phyloP scores from a whole-genome alignment of 1,140 invertebrate species.

The Drosophila paulistorum region DNA sequence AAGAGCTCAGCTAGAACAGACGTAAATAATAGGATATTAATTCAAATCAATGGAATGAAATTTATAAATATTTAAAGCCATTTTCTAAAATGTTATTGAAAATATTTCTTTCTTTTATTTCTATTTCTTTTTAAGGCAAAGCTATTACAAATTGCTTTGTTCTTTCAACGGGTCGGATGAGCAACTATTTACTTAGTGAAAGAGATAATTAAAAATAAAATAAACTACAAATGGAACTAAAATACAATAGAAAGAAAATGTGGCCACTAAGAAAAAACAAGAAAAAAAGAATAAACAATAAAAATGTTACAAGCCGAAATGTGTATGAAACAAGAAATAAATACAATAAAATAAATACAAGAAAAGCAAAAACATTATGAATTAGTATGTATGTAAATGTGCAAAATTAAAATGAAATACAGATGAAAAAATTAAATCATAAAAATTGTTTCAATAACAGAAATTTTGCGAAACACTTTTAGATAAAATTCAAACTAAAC shows the following conservation, averaged over 20 bases:
- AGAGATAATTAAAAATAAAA: conserved; percentile 10
- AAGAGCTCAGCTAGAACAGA: conserved; percentile 20
- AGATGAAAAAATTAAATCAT: conserved; percentile 7
- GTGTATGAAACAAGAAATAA: conserved; percentile 50
- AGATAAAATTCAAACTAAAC: no score
- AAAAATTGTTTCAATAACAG: background rate
- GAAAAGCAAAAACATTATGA: conserved; percentile 53
- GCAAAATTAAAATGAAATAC: conserved; percentile 72
- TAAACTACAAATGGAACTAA: conserved; percentile 28
- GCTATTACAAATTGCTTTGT: conserved; percentile 44
- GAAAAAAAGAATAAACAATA: conserved; percentile 6
- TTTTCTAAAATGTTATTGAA: conserved; percentile 4
- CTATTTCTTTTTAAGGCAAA: conserved; percentile 31
- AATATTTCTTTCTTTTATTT: background rate
- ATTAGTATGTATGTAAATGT: conserved; percentile 76
- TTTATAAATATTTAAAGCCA: conserved; percentile 17
- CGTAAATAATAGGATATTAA: conserved; percentile 18
- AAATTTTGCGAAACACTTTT: no score
- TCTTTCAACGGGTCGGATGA: conserved; percentile 39
- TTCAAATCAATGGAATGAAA: conserved; percentile 14
- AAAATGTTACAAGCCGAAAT: conserved; percentile 38
- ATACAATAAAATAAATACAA: conserved; percentile 40
- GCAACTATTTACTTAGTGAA: conserved; percentile 1
- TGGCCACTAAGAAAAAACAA: conserved; percentile 37
- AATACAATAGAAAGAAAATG: conserved; percentile 30